A percentile compares a stretch with the other conserved stretches of the same genome.
Conservation (phyloP, 1,140 invertebrate genomes). For the Danaus melanippus region DNA sequence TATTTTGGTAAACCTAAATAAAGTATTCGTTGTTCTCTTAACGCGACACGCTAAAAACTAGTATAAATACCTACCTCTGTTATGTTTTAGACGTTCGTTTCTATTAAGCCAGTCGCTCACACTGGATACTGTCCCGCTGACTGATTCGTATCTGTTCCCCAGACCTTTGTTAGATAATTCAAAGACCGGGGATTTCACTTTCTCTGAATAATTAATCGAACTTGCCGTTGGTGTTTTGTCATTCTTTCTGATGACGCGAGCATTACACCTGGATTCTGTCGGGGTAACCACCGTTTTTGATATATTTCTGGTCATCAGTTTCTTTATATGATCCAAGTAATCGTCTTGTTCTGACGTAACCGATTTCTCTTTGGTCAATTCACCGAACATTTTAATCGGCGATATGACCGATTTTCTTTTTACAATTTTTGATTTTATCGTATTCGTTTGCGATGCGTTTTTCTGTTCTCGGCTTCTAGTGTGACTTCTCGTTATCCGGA, state of each 20-base stretch:
- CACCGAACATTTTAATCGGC: conserved; percentile 32
- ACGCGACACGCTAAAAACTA: too few species aligned
- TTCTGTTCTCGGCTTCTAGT: neutral
- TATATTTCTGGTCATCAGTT: conserved; percentile 2
- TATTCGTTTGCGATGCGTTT: too few species aligned
- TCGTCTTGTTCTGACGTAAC: conserved; percentile 3
- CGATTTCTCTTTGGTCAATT: conserved; percentile 11
- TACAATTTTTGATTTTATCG: conserved; percentile 1
- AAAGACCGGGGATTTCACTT: too few species aligned
- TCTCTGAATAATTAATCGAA: too few species aligned
- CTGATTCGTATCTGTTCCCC: too few species aligned
- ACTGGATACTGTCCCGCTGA: conserved; percentile 9
- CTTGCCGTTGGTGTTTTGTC: neutral
- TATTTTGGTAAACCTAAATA: too few species aligned
- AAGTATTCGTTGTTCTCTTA: too few species aligned
- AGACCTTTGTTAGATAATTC: too few species aligned
- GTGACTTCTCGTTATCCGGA: conserved; percentile 3
- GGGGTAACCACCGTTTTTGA: conserved; percentile 17
- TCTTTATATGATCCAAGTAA: conserved; percentile 5
- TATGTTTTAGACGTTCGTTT: conserved; percentile 15
- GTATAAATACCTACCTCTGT: conserved; percentile 15
- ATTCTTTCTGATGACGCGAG: conserved; percentile 19
- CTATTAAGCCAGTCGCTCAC: conserved; percentile 36
- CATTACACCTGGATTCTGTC: conserved; percentile 5
- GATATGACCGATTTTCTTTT: conserved; percentile 30